Conservation (phyloP, 2,113 vertebrate species). For the Ammodytes dubius region DNA sequence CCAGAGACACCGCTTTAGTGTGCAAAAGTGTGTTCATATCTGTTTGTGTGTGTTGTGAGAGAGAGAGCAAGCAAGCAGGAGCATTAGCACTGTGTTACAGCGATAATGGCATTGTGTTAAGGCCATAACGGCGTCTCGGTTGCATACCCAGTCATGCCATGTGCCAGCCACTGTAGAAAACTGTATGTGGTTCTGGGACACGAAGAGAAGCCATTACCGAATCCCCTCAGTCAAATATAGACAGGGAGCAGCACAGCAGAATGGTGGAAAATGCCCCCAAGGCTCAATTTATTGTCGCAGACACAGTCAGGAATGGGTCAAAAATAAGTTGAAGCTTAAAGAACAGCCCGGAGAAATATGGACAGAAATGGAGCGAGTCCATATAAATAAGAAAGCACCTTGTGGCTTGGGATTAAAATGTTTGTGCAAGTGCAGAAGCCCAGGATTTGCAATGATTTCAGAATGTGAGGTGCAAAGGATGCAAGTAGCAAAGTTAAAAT, state of each 20-base stretch:
- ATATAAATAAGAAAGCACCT: slow-evolving; percentile 27
- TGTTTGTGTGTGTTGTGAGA: slow-evolving; percentile 30
- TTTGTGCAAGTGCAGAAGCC: slow-evolving; percentile 21
- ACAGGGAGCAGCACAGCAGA: slow-evolving; percentile 54
- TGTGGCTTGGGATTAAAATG: slow-evolving; percentile 45
- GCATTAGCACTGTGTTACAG: slow-evolving; percentile 72
- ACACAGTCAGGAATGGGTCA: slow-evolving; percentile 42
- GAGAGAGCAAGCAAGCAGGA: slow-evolving; percentile 49
- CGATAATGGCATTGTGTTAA: slow-evolving; percentile 71
- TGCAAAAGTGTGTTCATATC: slow-evolving; percentile 23
- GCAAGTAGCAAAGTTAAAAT: background rate
- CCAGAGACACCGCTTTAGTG: slow-evolving; percentile 53
- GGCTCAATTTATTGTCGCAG: slow-evolving; percentile 57
- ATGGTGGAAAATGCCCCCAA: slow-evolving; percentile 51
- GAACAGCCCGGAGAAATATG: slow-evolving; percentile 25
- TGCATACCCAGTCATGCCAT: slow-evolving; percentile 62
- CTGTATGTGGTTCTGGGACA: slow-evolving; percentile 63
- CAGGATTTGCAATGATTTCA: slow-evolving; percentile 4
- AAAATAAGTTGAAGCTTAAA: slow-evolving; percentile 41
- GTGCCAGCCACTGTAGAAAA: slow-evolving; percentile 66
- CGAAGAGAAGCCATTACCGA: slow-evolving; percentile 65
- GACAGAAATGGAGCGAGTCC: slow-evolving; percentile 3
- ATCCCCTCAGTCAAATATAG: slow-evolving; percentile 69
- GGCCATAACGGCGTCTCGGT: slow-evolving; percentile 66
- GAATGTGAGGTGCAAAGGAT: background rate